Conservation (phyloP, 2,888 invertebrate genomes). For the Didymodactylos carnosus region DNA sequence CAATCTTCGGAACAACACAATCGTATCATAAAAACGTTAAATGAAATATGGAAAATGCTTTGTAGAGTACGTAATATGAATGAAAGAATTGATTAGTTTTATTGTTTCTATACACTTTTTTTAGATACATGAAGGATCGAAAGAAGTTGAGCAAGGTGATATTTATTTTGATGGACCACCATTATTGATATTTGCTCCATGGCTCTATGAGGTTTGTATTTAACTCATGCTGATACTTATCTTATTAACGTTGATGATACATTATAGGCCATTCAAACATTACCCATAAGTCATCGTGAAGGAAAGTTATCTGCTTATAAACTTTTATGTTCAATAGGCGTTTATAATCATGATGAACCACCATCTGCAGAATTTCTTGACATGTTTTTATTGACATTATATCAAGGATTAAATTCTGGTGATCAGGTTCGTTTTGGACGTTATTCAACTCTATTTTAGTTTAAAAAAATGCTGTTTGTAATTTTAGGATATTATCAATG, state of each 20-base stretch:
- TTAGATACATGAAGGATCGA: background rate
- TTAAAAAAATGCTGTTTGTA: background rate
- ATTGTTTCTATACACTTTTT: no score
- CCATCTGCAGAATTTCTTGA: constrained; percentile 8
- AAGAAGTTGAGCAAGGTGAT: background rate
- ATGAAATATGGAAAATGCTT: background rate
- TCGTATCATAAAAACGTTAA: background rate
- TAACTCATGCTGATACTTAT: background rate
- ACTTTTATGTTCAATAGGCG: background rate
- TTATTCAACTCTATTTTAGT: background rate
- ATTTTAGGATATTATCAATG: background rate
- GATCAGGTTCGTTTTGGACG: background rate
- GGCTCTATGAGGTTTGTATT: background rate
- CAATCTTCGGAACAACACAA: background rate
- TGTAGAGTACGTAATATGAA: background rate
- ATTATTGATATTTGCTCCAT: background rate
- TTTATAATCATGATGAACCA: background rate
- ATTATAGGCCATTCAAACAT: background rate
- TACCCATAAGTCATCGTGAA: background rate
- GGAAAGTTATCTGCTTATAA: background rate
- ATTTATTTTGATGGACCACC: background rate
- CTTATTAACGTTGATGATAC: background rate
- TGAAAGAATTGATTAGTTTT: no score
- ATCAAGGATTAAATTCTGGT: constrained; percentile 6
- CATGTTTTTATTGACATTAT: constrained; percentile 3